A percentile compares a stretch with the other conserved stretches of the same genome.
phyloP scores from a whole-genome alignment of 2,113 vertebrate genomes.

The Agapornis roseicollis region DNA sequence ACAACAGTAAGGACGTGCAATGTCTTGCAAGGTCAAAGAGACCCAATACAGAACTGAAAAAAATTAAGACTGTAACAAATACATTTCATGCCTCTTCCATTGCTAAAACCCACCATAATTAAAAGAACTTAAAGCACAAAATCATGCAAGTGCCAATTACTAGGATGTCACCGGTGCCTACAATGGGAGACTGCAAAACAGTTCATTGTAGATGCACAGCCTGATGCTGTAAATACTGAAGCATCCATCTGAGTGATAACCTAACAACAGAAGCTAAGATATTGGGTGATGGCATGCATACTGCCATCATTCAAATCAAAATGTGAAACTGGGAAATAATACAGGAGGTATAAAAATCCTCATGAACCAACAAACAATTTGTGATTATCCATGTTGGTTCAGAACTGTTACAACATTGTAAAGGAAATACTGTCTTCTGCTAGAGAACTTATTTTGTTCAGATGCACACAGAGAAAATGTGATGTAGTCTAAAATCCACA shows the following conservation, averaged over 20 bases:
- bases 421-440: not conserved
- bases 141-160: not conserved
- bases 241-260: not conserved
- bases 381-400: not conserved
- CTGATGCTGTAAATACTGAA: not conserved
- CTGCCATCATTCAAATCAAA: not conserved
- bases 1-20: not conserved
- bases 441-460: not conserved
- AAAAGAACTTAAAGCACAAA: not conserved
- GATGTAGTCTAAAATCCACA: not conserved
- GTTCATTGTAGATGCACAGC: not conserved
- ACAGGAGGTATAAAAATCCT: not conserved
- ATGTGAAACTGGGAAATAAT: not conserved
- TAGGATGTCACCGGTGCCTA: not conserved
- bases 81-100: not conserved
- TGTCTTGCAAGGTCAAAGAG: not conserved
- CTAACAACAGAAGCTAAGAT: not conserved
- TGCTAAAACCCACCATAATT: not conserved
- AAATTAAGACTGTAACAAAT: not conserved
- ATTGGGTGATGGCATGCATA: not conserved
- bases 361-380: not conserved
- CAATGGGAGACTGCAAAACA: not conserved
- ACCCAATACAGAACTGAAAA: not conserved
- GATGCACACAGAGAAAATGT: not conserved
- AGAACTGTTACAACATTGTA: not conserved